Conservation (phyloP, 2,888 invertebrate species). For the Ophioninae sp. region DNA sequence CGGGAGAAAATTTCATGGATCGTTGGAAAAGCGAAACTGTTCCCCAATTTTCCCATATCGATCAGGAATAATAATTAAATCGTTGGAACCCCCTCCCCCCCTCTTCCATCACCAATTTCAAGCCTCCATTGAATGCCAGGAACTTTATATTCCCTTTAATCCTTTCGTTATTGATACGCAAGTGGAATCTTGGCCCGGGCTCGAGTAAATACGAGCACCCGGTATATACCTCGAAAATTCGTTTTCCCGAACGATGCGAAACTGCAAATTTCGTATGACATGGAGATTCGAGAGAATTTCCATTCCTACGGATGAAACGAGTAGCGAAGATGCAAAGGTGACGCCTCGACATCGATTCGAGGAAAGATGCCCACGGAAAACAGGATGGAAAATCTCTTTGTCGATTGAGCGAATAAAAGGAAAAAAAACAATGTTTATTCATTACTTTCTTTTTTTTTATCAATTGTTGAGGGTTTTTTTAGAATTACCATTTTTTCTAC, state of each 20-base stretch:
- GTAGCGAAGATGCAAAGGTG: neutral
- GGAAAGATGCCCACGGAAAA: neutral
- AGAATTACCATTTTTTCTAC: too few species aligned
- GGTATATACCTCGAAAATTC: conserved; percentile 20
- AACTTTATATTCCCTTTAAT: conserved; percentile 53
- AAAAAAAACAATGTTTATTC: too few species aligned
- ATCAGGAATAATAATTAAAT: conserved; percentile 61
- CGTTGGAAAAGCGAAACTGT: conserved; percentile 30
- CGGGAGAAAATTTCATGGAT: conserved; percentile 4
- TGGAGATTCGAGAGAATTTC: conserved; percentile 14
- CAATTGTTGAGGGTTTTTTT: too few species aligned
- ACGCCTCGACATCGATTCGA: neutral
- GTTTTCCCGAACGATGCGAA: conserved; percentile 1
- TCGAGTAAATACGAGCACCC: conserved; percentile 30
- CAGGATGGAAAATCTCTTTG: too few species aligned
- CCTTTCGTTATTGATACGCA: conserved; percentile 36
- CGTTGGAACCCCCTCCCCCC: neutral
- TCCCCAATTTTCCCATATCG: conserved; percentile 46
- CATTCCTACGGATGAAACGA: conserved; percentile 1
- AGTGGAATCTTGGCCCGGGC: neutral
- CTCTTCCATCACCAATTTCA: too few species aligned
- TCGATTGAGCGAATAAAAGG: too few species aligned
- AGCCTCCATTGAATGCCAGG: conserved; percentile 22
- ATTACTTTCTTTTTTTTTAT: too few species aligned
- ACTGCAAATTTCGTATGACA: conserved; percentile 32